phyloP scores from a whole-genome alignment of 2,888 invertebrate species.

The Drosophila putrida region DNA sequence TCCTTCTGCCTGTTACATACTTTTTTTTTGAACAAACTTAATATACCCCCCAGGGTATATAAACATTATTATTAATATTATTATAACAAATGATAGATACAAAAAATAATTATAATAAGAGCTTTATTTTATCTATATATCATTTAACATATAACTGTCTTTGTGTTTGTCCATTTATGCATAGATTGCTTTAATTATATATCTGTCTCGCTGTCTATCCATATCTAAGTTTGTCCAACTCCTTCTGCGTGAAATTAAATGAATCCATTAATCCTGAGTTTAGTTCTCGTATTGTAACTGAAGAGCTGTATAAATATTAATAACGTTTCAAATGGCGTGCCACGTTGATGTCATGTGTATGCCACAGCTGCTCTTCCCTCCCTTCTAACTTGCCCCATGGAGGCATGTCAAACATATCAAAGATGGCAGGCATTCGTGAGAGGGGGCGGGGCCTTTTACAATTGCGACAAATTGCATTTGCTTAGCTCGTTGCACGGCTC shows the following conservation, averaged over 20 bases:
- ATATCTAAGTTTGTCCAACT: background rate
- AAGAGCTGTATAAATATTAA: constrained; percentile 77
- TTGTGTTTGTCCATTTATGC: background rate
- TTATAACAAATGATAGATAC: too few relatives aligned
- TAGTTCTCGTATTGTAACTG: constrained; percentile 25
- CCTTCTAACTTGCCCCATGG: background rate
- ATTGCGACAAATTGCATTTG: constrained; percentile 84
- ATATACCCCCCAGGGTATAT: too few relatives aligned
- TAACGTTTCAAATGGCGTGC: constrained; percentile 70
- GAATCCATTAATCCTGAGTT: constrained; percentile 46
- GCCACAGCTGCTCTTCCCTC: background rate
- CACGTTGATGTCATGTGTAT: constrained; percentile 29
- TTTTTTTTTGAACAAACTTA: too few relatives aligned
- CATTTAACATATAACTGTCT: background rate
- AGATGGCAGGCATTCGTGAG: constrained; percentile 23
- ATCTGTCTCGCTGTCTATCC: background rate
- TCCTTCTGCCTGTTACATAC: too few relatives aligned
- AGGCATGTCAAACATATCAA: constrained; percentile 72
- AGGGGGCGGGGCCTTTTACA: constrained; percentile 47
- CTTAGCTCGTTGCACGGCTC: constrained; percentile 59
- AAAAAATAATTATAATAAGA: too few relatives aligned
- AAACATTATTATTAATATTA: background rate
- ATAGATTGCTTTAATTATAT: background rate
- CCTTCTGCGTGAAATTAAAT: constrained; percentile 24
- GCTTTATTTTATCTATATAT: background rate